phyloP scores from a whole-genome alignment of 2,797 vertebrate species.

The Spea hammondii region DNA sequence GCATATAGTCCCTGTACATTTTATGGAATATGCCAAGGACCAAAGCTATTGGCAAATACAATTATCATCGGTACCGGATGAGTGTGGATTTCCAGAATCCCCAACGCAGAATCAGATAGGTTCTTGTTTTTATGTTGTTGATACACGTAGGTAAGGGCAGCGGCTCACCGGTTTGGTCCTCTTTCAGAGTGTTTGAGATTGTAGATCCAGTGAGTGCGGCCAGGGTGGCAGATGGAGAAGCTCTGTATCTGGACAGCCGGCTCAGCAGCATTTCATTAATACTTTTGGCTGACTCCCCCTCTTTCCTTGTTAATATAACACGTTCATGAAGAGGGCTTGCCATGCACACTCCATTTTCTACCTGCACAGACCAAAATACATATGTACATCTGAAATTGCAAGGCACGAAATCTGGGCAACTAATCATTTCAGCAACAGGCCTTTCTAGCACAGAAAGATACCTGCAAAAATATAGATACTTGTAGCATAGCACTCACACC shows the following conservation, averaged over 20 bases:
- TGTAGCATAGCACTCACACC: no score
- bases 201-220: conserved; percentile 95
- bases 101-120: no score
- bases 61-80: no score
- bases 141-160: no score
- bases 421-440: background rate
- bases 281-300: conserved; percentile 97
- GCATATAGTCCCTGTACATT: no score
- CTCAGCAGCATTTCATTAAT: conserved; percentile 98
- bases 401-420: background rate
- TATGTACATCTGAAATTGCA: background rate
- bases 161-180: conserved; percentile 90
- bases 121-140: no score
- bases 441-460: background rate
- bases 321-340: conserved; percentile 87
- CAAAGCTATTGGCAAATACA: no score
- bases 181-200: conserved; percentile 96
- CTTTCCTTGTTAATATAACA: conserved; percentile 92
- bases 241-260: conserved; percentile 92
- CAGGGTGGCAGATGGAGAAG: conserved; percentile 92
- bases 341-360: conserved; percentile 81
- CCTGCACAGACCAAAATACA: conserved; percentile 64
- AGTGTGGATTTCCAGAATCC: no score
- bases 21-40: no score
- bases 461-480: background rate